Evolutionary conservation across 2,113 vertebrate genomes (phyloP), one percentile per base, ranked within the genome.

Genomic region (Seriola quinqueradiata): DNA sequence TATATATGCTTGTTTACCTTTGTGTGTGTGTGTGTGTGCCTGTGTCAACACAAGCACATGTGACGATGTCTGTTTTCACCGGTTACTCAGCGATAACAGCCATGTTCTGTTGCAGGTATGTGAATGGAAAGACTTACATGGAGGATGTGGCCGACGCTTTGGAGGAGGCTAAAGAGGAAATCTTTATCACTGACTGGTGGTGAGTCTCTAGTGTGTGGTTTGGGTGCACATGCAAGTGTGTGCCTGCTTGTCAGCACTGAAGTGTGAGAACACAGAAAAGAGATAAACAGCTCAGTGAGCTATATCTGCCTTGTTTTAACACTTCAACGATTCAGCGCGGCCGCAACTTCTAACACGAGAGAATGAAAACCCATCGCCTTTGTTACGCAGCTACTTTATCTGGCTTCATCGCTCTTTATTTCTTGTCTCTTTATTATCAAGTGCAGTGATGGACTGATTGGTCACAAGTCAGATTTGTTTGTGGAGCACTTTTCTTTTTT

Each of bases 111-210:
- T 90, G 91, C 92, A 99, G 98, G 98, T 99, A 99, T 72, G 97
- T 99, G 54, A 99, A 99, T 25, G 97, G 97, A 1, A 99, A 97
- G 92, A 96, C 95, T 5, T 99, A 99, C 93, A 99, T 99, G 84
- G 97, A 98, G 93, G 98, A 99, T 1, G 95, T 99, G 0, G 97
- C 98, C 0, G 88, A 98, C 36, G 98, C 98, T 50, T 94, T 99
- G 95, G 98, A 99, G 90, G 96, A 96, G 8, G 98, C 98, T 0
- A 96, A 95, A 58, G 98, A 99, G 76, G 98, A 99, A 79, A 99
- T 99, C 92, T 99, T 99, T 76, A 99, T 99, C 94, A 99, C 98
- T 0, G 98, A 99, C 87, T 99, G 98, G 98, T 99, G 98, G 98
- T 99, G 91, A 42, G 97, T 96, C 25, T 38, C 6, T 1, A 17